Evolutionary conservation across 2,888 invertebrate species (phyloP).

Genomic region (Kryphioiulus occultus): DNA sequence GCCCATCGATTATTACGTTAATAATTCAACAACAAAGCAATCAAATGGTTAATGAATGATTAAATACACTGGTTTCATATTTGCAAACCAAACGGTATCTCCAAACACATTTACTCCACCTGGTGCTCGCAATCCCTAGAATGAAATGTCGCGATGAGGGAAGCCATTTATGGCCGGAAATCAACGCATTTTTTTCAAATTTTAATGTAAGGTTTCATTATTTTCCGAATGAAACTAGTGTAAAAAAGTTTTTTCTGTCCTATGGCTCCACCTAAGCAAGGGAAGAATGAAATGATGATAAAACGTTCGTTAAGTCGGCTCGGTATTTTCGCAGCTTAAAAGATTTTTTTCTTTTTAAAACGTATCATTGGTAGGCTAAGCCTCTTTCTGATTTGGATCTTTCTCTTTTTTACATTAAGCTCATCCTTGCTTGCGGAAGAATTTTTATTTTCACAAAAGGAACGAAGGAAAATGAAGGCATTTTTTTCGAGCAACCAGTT

Average conservation of each 20-base stretch:
- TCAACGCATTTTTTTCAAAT: neutral
- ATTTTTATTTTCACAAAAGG: neutral
- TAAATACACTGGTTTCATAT: too few relatives aligned
- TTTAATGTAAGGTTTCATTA: neutral
- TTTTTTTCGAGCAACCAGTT: neutral
- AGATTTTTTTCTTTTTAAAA: neutral
- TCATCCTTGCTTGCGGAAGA: neutral
- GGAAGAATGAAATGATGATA: neutral
- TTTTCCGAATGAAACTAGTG: neutral
- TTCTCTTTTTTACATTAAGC: conserved; percentile 1
- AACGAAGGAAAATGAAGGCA: neutral
- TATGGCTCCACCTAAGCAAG: neutral
- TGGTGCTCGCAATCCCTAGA: neutral
- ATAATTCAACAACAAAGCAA: too few relatives aligned
- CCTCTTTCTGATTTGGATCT: neutral
- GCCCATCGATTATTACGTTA: too few relatives aligned
- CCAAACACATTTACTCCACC: too few relatives aligned
- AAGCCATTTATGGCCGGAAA: neutral
- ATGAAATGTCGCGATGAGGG: neutral
- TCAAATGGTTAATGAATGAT: too few relatives aligned
- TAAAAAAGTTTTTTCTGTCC: neutral
- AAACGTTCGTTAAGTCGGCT: conserved; percentile 16
- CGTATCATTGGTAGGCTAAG: neutral
- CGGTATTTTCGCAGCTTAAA: neutral
- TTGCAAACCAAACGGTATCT: too few relatives aligned